phyloP scores from a whole-genome alignment of 2,113 vertebrate species.

The Psammodynastes pulverulentus region DNA sequence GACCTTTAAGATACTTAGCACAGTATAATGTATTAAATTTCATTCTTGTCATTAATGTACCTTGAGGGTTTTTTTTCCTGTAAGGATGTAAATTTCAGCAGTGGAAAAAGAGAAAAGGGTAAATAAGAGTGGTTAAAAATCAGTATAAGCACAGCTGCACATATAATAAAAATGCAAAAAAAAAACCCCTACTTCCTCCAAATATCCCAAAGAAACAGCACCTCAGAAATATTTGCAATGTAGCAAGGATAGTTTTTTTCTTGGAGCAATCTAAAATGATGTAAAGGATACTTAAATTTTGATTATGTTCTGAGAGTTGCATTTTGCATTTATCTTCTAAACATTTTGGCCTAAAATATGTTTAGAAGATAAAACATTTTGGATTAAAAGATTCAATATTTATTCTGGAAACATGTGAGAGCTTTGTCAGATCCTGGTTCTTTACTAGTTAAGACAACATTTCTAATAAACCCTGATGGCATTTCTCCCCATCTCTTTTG shows the following conservation, averaged over 20 bases:
- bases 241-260: conserved; percentile 22
- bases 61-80: not conserved
- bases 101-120: not conserved
- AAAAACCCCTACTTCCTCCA: conserved; percentile 32
- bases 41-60: not conserved
- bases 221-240: not conserved
- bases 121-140: not conserved
- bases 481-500: not conserved
- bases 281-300: not conserved
- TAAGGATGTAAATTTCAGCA: not conserved
- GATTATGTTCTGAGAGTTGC: not conserved
- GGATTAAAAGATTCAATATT: not conserved
- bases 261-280: not conserved
- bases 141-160: not conserved
- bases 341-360: not conserved
- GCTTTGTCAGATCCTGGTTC: not conserved
- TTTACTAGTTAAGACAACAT: not conserved
- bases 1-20: not conserved
- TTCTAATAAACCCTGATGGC: not conserved
- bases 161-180: conserved; percentile 50
- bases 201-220: not conserved
- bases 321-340: too few species aligned
- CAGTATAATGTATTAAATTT: not conserved
- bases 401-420: not conserved
- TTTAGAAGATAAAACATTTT: not conserved